Base-by-base conservation (phyloP, 2,888 invertebrate species). In the Sturmia bella region DNA sequence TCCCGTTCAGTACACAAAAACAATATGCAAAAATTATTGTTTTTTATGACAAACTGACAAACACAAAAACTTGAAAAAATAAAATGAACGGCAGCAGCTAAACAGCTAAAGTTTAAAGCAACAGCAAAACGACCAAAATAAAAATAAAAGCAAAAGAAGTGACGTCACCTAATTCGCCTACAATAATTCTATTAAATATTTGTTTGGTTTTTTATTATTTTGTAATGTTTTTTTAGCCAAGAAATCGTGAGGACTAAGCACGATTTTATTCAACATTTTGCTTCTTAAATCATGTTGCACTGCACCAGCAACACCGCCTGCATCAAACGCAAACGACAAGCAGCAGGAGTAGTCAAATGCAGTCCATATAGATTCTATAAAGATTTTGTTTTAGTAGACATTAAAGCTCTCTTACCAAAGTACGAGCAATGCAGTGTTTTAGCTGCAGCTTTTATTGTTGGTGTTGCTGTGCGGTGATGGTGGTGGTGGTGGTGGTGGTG, bases 21-120 rank as follows among this genome's bases (percentile, higher is more conserved):
- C 82, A 82, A 82, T 78, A 82, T 82, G 82, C 82, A 82, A 82
- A 82, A 82, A 82, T 82, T 82, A 82, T 82, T 78, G 82, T 82
- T 78, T 78, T 66, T 82, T 82, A 82, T 82, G 82, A 82, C 78
- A 78, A 78, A 82, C 70, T 78, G 78, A 82, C 82, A 82, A 75
- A 77, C 52, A 76, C 37, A 68, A 63, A 56, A 64, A 50, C 32
- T 24, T 54, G 45, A 50, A 54, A 52, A 37, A 59, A 39, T 32
- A 9, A n/a, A 72, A 59, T 54, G 57, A 64, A 70, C 64, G 48
- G 59, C 69, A 70, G 63, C 69, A 17, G 48, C 56, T 43, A 52
- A 17, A 24, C n/a, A 59, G 50, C 6, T 9, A 32, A 17, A 52
- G 24, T 21, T 66, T 17, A n/a, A 52, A 7, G n/a, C 72, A 56